Evolutionary conservation across 2,113 vertebrate species (phyloP), one percentile per base, ranked within the genome.

Genomic region (Neodontobutis hainanensis): DNA sequence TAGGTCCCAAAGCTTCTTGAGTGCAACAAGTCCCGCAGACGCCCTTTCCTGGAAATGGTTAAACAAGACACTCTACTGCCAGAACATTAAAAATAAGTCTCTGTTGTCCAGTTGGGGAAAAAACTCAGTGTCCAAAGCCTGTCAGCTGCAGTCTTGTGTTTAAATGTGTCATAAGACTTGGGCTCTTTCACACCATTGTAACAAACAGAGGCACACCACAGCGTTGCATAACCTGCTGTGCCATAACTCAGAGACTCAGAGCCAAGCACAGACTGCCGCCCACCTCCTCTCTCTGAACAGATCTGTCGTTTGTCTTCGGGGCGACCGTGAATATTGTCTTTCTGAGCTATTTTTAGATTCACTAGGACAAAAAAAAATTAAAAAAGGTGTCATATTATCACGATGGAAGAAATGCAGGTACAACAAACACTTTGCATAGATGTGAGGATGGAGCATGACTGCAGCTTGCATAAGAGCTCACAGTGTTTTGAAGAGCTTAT

Each of bases 191-290:
- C 85, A 52, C 70, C 46, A 16, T 4, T n/a, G 6, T 80, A 65
- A 73, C 68, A 81, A 87, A 80, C 68, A 2, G 51, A 35, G 67
- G 56, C 77, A 45, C 44, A 7, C 19, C 36, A 53, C 65, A 7
- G 11, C 5, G 43, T 90, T 90, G 58, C 66, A 61, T 84, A 88
- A 87, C 61, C 44, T 34, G 60, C 75, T 43, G 65, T 77, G 62
- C 66, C 68, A 59, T 75, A 73, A 80, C 44, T 70, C 44, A 8
- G 63, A 65, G 62, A 5, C 38, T 6, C 38, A 8, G 19, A 27
- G 19, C 32, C 66, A 11, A 84, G 77, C 51, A 47, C 68, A 63
- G 51, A 73, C 47, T 2, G 11, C 75, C 69, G 45, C 72, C 80
- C 75, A 66, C 70, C 45, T 53, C 65, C 57, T 71, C 64, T 19